A percentile compares a stretch with the other conserved stretches of the same genome.
Evolutionary conservation across 2,797 vertebrate species (phyloP).

Genomic region (Telmatherina bonti): DNA sequence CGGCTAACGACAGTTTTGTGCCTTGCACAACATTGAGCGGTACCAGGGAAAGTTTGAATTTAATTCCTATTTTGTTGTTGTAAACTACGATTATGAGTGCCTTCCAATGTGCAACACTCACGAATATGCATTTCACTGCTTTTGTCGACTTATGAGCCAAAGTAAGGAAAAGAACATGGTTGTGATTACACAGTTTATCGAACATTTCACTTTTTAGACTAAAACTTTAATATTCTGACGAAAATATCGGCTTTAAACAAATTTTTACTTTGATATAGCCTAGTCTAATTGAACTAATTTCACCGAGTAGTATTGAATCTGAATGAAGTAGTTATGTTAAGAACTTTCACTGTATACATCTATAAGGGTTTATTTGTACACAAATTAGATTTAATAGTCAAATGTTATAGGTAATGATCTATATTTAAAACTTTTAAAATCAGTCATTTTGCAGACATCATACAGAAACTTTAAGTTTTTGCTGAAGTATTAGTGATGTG

Average conservation of each 20-base stretch:
- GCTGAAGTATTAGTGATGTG: neutral
- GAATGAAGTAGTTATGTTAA: neutral
- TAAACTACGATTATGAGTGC: neutral
- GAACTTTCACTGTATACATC: neutral
- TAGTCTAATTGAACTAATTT: too few relatives aligned
- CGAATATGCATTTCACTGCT: neutral
- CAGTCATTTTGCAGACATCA: neutral
- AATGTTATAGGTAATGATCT: neutral
- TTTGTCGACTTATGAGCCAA: neutral
- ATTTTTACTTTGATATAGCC: neutral
- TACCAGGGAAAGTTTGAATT: neutral
- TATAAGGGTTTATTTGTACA: neutral
- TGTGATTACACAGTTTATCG: neutral
- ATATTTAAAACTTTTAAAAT: constrained; percentile 8
- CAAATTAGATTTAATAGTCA: too few relatives aligned
- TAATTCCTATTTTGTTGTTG: neutral
- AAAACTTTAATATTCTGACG: neutral
- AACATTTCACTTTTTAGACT: neutral
- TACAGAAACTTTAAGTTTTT: neutral
- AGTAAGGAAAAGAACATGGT: neutral
- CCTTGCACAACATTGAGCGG: neutral
- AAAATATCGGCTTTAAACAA: neutral
- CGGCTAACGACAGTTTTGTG: neutral
- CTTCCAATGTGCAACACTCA: neutral
- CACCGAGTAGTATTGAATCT: too few relatives aligned